phyloP scores from a whole-genome alignment of 2,888 invertebrate genomes.

The Schizaphis graminum region DNA sequence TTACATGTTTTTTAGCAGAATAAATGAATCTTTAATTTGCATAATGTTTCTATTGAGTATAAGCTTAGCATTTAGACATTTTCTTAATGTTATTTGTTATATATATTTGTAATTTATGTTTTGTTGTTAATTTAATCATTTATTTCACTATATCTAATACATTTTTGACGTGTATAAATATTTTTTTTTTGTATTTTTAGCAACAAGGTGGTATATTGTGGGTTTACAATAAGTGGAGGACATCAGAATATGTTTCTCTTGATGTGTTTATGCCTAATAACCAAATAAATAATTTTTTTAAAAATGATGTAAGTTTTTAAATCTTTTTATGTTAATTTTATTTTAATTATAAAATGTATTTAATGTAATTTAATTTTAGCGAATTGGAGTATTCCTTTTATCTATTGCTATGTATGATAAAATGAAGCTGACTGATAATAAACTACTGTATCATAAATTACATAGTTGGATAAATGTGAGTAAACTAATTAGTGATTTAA shows the following conservation, averaged over 20 bases:
- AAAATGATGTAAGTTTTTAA: constrained; percentile 51
- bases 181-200: constrained; percentile 4
- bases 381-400: constrained; percentile 57
- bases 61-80: no score
- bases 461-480: constrained; percentile 58
- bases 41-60: no score
- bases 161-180: no score
- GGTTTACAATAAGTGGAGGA: constrained; percentile 60
- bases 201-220: constrained; percentile 56
- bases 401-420: constrained; percentile 59
- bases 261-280: constrained; percentile 48
- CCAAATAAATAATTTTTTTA: constrained; percentile 52
- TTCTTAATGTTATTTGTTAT: no score
- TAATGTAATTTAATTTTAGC: constrained; percentile 43
- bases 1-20: no score
- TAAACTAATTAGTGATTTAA: neutral
- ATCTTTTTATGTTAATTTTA: neutral
- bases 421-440: constrained; percentile 54
- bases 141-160: no score
- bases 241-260: constrained; percentile 42
- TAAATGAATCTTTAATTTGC: no score
- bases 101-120: no score
- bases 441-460: constrained; percentile 42
- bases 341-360: neutral
- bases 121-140: no score